phyloP scores from a whole-genome alignment of 2,888 invertebrate species.

The Eugnorisma glareosa region DNA sequence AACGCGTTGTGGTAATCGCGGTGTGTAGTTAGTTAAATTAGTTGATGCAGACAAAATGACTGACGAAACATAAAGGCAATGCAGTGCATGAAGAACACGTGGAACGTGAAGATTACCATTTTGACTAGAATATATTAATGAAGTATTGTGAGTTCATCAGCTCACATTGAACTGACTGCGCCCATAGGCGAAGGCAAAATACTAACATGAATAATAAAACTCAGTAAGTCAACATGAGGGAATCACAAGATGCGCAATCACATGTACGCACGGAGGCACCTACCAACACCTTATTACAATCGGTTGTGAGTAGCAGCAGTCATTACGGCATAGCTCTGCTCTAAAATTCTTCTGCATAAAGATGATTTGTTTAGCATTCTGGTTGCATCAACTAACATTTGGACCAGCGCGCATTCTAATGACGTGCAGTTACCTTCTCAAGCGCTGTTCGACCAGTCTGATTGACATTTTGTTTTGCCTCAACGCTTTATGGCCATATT shows the following conservation, averaged over 20 bases:
- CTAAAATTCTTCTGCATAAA: not conserved
- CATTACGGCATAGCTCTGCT: not conserved
- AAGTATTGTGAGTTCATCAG: not conserved
- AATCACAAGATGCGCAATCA: not conserved
- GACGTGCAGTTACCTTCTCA: constrained; percentile 5
- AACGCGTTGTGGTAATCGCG: constrained; percentile 52
- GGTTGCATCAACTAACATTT: constrained; percentile 35
- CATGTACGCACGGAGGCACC: not conserved
- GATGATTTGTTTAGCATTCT: constrained; percentile 13
- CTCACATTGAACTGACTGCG: not conserved
- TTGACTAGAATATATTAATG: not conserved
- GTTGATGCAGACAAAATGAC: constrained; percentile 44
- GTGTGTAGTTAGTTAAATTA: constrained; percentile 24
- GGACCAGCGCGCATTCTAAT: not conserved
- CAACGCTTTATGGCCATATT: constrained; percentile 36
- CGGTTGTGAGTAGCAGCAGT: not conserved
- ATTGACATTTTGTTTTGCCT: constrained; percentile 19
- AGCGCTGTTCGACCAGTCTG: constrained; percentile 8
- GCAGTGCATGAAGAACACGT: not conserved
- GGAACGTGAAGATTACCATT: not conserved
- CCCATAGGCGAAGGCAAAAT: not conserved
- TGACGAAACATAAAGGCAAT: not conserved
- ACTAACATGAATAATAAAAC: not conserved
- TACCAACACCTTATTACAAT: not conserved
- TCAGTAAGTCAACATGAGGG: not conserved